Percentiles rank a stretch among this genome's conserved stretches.
Evolutionary conservation across 2,888 invertebrate genomes (phyloP).

Genomic region (Agonopterix subpropinquella): DNA sequence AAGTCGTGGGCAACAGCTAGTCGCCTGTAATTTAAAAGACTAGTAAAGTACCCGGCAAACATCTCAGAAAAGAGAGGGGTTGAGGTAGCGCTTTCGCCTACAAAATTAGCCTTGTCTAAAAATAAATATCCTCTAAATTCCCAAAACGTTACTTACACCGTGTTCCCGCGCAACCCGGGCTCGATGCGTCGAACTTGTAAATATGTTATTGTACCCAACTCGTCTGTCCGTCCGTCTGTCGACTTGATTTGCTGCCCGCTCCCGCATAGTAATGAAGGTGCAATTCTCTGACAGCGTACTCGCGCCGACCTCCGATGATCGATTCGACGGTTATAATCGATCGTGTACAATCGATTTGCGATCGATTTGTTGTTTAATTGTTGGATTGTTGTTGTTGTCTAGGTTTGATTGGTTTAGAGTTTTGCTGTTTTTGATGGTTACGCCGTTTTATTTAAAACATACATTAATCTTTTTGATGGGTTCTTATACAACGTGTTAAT

Average conservation of each 20-base stretch:
- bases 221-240: slow-evolving; percentile 55
- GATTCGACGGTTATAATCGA: slow-evolving; percentile 30
- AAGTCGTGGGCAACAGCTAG: no score
- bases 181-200: slow-evolving; percentile 44
- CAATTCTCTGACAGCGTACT: slow-evolving; percentile 43
- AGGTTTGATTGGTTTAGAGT: no score
- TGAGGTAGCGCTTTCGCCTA: not conserved
- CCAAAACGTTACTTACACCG: not conserved
- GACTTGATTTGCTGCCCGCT: slow-evolving; percentile 56
- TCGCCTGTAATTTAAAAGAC: no score
- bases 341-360: slow-evolving; percentile 46
- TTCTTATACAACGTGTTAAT: no score
- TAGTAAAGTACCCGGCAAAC: not conserved
- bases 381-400: not conserved
- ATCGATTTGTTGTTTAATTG: slow-evolving; percentile 43
- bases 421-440: no score
- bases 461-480: no score
- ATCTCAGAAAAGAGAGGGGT: not conserved
- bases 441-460: no score
- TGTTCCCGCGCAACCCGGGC: slow-evolving; percentile 9
- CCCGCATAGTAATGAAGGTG: slow-evolving; percentile 63
- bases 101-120: not conserved
- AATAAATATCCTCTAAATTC: not conserved
- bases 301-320: slow-evolving; percentile 31
- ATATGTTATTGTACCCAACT: slow-evolving; percentile 57